These are phyloP conservation scores for Campoplex nolae DNA, from an alignment of 2,888 invertebrate species.

Conservation along the genomic window DNA sequence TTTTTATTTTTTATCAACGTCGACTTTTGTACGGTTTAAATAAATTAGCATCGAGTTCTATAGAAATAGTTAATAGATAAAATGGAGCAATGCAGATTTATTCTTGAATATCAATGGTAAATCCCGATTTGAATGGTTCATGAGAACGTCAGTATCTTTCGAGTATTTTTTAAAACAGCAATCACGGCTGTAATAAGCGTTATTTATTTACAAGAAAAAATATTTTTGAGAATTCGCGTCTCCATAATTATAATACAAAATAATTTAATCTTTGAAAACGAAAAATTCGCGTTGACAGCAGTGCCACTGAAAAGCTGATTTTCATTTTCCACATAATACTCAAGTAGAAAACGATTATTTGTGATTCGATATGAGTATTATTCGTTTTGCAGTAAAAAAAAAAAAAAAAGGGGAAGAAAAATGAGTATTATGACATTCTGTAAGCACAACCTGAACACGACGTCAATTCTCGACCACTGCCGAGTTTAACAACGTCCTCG, in stretches of 20 bases:
- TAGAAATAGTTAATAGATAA: neutral
- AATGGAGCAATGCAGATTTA: neutral
- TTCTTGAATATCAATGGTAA: neutral
- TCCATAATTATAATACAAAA: neutral
- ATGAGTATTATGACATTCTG: slow-evolving; percentile 70
- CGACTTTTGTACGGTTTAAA: neutral
- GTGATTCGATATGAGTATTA: neutral
- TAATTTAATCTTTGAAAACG: neutral
- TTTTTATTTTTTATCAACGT: neutral
- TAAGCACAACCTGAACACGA: slow-evolving; percentile 79
- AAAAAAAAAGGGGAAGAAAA: neutral
- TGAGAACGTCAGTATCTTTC: neutral
- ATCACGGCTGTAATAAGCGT: neutral
- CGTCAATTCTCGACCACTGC: slow-evolving; percentile 78
- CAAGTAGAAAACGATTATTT: neutral
- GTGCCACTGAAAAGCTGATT: no score
- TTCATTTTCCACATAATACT: neutral
- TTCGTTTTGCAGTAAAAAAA: neutral
- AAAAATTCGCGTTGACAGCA: neutral
- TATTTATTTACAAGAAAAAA: neutral
- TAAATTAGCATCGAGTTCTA: neutral
- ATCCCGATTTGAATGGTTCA: neutral
- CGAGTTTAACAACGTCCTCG: slow-evolving; percentile 78
- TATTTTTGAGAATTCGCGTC: neutral
- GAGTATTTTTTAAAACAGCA: slow-evolving; percentile 6